Evolutionary conservation across 2,113 vertebrate genomes (phyloP).

Genomic region (Pan troglodytes): DNA sequence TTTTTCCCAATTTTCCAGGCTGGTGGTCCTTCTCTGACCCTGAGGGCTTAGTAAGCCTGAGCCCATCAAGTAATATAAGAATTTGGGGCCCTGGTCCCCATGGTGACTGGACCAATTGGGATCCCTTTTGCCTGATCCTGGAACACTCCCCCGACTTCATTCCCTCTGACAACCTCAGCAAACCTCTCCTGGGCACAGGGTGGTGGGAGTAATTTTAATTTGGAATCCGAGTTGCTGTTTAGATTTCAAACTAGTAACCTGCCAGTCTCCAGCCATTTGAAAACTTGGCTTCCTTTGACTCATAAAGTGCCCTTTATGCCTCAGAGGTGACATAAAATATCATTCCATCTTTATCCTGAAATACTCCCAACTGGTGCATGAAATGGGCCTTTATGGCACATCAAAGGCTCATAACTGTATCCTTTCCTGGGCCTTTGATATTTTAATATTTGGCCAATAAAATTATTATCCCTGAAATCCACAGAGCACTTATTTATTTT

Average conservation of each 20-base stretch:
- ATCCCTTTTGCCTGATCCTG: neutral
- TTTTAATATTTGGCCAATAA: slow-evolving; percentile 84
- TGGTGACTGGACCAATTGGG: neutral
- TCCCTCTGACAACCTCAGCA: slow-evolving; percentile 44
- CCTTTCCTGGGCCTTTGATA: slow-evolving; percentile 85
- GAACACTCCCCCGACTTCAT: neutral
- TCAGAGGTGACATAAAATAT: slow-evolving; percentile 79
- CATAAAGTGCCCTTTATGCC: slow-evolving; percentile 72
- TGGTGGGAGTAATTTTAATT: slow-evolving; percentile 65
- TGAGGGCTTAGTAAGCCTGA: neutral
- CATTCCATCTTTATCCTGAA: slow-evolving; percentile 81
- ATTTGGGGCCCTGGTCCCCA: neutral
- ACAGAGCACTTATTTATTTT: slow-evolving; percentile 84
- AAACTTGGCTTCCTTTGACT: slow-evolving; percentile 76
- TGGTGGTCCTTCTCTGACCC: neutral
- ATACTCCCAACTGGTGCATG: slow-evolving; percentile 69
- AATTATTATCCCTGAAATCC: slow-evolving; percentile 86
- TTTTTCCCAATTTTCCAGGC: neutral
- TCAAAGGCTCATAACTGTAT: slow-evolving; percentile 83
- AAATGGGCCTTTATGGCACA: slow-evolving; percentile 83
- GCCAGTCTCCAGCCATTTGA: slow-evolving; percentile 60
- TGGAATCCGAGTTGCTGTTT: slow-evolving; percentile 62
- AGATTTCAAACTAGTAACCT: slow-evolving; percentile 72
- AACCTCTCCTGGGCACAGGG: slow-evolving; percentile 9
- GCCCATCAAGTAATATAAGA: neutral